Conservation (phyloP, 1,140 invertebrate genomes). For the Pseudomyrmex concolor region DNA sequence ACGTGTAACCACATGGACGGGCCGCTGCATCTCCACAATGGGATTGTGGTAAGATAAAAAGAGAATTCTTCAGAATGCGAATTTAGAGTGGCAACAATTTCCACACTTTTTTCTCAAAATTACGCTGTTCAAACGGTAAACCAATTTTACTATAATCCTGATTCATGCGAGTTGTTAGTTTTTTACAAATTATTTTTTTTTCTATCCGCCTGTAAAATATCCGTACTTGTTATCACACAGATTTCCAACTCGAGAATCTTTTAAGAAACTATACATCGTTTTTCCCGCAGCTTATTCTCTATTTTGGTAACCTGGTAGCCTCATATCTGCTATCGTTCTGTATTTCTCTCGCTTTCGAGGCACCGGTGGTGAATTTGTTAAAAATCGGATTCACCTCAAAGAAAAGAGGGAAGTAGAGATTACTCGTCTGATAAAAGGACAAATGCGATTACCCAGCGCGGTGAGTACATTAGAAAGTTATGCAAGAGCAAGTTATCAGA, state of each 20-base stretch:
- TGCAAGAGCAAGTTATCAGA: constrained; percentile 20
- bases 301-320: constrained; percentile 91
- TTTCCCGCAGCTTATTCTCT: constrained; percentile 89
- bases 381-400: constrained; percentile 86
- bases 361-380: constrained; percentile 91
- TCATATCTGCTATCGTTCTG: constrained; percentile 91
- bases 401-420: constrained; percentile 77
- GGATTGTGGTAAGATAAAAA: constrained; percentile 87
- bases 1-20: constrained; percentile 91
- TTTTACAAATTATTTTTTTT: neutral
- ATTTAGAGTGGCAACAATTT: neutral
- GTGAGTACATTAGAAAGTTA: constrained; percentile 39
- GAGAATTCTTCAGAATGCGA: neutral
- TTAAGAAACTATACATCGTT: constrained; percentile 80
- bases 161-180: constrained; percentile 6
- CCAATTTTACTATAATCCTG: neutral
- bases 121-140: no score
- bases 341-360: constrained; percentile 91
- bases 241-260: constrained; percentile 88
- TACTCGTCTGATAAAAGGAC: constrained; percentile 16
- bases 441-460: constrained; percentile 45
- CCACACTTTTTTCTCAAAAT: neutral
- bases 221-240: no score
- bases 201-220: neutral
- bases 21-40: constrained; percentile 90